Evolutionary conservation across 2,888 invertebrate species (phyloP).

Genomic region (Chrysolina oricalcia): DNA sequence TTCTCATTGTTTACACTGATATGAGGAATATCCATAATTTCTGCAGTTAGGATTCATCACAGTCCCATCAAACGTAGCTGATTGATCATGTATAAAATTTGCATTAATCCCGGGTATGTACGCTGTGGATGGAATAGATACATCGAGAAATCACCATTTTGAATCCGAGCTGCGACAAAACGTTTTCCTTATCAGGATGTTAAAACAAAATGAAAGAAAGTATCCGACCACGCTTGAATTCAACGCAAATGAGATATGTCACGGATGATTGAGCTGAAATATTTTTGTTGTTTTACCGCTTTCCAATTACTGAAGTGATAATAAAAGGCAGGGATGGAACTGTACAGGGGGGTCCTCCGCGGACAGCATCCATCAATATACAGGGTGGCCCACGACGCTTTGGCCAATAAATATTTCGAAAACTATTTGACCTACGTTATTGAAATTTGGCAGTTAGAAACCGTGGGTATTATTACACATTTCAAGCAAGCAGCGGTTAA

Average conservation of each 20-base stretch:
- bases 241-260: slow-evolving; percentile 48
- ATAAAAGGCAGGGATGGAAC: too few relatives aligned
- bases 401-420: too few relatives aligned
- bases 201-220: slow-evolving; percentile 50
- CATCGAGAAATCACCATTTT: slow-evolving; percentile 52
- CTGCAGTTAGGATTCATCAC: neutral
- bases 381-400: too few relatives aligned
- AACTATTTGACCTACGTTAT: too few relatives aligned
- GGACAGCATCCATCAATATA: too few relatives aligned
- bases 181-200: slow-evolving; percentile 49
- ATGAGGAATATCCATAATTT: neutral
- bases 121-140: slow-evolving; percentile 38
- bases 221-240: slow-evolving; percentile 46
- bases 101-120: slow-evolving; percentile 40
- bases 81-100: slow-evolving; percentile 31
- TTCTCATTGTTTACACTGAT: too few relatives aligned
- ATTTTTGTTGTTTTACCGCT: slow-evolving; percentile 55
- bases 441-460: too few relatives aligned
- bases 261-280: slow-evolving; percentile 53
- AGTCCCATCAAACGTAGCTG: neutral
- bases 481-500: too few relatives aligned
- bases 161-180: slow-evolving; percentile 34
- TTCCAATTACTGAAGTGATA: slow-evolving; percentile 38
- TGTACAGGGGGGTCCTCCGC: too few relatives aligned
- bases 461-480: too few relatives aligned